Evolutionary conservation across 1,140 invertebrate genomes (phyloP).

Genomic region (Protaetia brevitarsis): DNA sequence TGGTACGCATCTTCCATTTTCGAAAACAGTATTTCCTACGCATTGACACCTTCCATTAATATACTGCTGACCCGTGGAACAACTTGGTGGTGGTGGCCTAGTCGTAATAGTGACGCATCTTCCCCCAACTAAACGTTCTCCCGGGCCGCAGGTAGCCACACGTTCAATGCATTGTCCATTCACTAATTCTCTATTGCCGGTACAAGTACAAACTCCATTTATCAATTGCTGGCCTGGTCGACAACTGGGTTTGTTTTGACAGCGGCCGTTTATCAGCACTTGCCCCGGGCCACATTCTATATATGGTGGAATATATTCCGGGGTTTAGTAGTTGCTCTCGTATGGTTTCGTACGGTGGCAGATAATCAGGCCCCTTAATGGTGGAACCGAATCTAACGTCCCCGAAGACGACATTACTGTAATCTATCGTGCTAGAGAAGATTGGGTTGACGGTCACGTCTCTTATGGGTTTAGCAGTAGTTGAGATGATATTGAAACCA

Average conservation of each 20-base stretch:
- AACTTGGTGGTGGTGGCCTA: slow-evolving; percentile 3
- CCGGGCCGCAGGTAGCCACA: neutral
- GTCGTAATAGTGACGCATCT: slow-evolving; percentile 10
- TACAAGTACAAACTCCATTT: slow-evolving; percentile 21
- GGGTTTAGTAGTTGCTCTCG: neutral
- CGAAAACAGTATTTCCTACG: neutral
- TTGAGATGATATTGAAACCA: slow-evolving; percentile 25
- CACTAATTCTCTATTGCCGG: slow-evolving; percentile 3
- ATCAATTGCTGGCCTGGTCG: slow-evolving; percentile 13
- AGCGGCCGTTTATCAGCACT: slow-evolving; percentile 3
- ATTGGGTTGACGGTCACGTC: slow-evolving; percentile 27
- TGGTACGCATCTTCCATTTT: slow-evolving; percentile 13
- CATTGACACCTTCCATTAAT: slow-evolving; percentile 12
- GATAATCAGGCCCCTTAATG: slow-evolving; percentile 42
- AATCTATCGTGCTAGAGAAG: slow-evolving; percentile 43
- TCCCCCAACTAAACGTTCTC: slow-evolving; percentile 16
- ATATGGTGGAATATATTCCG: neutral
- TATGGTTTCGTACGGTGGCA: slow-evolving; percentile 35
- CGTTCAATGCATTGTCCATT: slow-evolving; percentile 21
- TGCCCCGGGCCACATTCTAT: neutral
- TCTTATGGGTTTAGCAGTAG: slow-evolving; percentile 30
- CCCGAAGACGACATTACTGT: slow-evolving; percentile 40
- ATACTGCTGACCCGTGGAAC: neutral
- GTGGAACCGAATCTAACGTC: slow-evolving; percentile 41
- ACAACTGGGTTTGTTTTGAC: slow-evolving; percentile 8